Conservation (phyloP, 2,888 invertebrate species). For the Dicranocentrus wangi region DNA sequence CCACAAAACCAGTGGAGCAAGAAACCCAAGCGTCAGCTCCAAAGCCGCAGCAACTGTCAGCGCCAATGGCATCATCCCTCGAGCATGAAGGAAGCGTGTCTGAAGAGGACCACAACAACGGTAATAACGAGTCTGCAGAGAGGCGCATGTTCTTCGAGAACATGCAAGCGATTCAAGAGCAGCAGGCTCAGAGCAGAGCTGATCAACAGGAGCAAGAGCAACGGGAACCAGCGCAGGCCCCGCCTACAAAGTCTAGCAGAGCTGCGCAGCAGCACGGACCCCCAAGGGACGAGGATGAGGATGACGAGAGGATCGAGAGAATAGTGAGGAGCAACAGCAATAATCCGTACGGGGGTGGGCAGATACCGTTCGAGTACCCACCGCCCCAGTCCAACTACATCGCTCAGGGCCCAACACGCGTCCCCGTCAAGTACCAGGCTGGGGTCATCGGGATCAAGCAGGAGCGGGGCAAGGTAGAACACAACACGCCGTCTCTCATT, state of each 20-base stretch:
- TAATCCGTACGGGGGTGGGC: neutral
- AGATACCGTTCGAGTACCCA: slow-evolving; percentile 31
- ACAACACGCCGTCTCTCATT: too few species aligned
- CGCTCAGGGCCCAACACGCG: slow-evolving; percentile 26
- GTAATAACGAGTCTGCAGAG: neutral
- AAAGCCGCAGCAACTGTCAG: neutral
- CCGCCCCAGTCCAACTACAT: slow-evolving; percentile 36
- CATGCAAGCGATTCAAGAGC: neutral
- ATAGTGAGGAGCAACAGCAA: neutral
- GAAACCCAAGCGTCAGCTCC: neutral
- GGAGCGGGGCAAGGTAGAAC: neutral
- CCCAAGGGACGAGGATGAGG: slow-evolving; percentile 32
- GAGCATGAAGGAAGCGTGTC: neutral
- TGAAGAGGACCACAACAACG: slow-evolving; percentile 5
- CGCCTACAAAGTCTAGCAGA: too few species aligned
- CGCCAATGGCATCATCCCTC: neutral
- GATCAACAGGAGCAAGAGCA: neutral
- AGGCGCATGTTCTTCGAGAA: neutral
- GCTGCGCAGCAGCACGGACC: too few species aligned
- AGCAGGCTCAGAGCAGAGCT: too few species aligned
- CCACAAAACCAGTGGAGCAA: neutral
- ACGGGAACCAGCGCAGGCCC: too few species aligned
- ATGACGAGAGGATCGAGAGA: neutral
- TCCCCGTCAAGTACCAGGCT: slow-evolving; percentile 41
- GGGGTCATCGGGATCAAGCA: slow-evolving; percentile 23